Base-by-base conservation (phyloP, 1,140 invertebrate species). In the Cephus cinctus region DNA sequence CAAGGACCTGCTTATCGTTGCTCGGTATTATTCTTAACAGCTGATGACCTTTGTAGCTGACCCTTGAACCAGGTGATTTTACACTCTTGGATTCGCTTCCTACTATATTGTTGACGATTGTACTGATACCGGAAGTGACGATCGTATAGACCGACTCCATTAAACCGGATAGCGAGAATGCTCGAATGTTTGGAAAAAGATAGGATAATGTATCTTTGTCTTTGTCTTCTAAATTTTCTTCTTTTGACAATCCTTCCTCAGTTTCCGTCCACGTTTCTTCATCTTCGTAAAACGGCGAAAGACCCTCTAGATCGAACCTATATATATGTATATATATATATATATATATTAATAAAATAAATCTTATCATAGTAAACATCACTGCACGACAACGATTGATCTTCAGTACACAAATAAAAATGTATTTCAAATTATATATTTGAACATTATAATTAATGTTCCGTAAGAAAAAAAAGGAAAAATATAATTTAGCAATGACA, bases 41-140 rank as follows among this genome's bases (percentile, higher is more conserved):
- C 31, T 76, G 74, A 43, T 73, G 63, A 49, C 70, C 69, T 45
- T 60, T 70, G 47, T 78, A 78, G 41, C 47, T 75, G 2, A 76
- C 57, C 30, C 60, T 53, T 16, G 43, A 59, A 0, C 15, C 14
- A 4, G 41, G 14, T 11, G 46, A 14, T 30, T 56, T 70, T 0
- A 54, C 31, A 40, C 40, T 62, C 35, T 72, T 67, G 4, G 66
- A 52, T 25, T 75, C 71, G 1, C 53, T 27, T 0, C 69, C 63
- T 0, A 73, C 59, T 0, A 75, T 61, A 12, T 54, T 69, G 5
- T 52, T 68, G 0, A 76, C 38, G 1, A 76, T 38, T 0, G 57
- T 54, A 11, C 50, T 66, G 19, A 74, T 31, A 5, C 69, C 61
- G 20, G 43, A 69, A 2, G 63, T 48, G 1, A 75, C 52, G 0